Base-by-base conservation (phyloP, 2,888 invertebrate species). In the Sarcophaga rosellei region DNA sequence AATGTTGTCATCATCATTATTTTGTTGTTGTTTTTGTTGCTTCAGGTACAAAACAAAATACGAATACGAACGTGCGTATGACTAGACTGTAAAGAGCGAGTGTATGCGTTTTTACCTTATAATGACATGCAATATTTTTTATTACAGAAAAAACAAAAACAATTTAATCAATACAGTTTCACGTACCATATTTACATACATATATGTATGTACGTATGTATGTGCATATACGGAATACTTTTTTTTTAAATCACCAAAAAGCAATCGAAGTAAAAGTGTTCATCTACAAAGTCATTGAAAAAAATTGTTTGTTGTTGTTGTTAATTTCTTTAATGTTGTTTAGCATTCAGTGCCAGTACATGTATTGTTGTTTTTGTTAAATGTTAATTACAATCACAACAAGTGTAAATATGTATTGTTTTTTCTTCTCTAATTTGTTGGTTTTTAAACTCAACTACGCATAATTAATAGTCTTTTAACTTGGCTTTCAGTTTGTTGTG, bases 1-100 rank as follows among this genome's bases (percentile, higher is more conserved):
- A 72, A 23, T 85, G 65, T 88, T 89, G 88, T 90, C 85, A 85
- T 72, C 75, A 66, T 35, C 65, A 69, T 74, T 78, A 47, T 35
- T 63, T 79, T 79, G 20, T 61, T 65, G 65, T 79, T 73, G 44
- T 35, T n/a, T 8, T 69, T 21, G 21, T 68, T 8, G 53, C 15
- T 53, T 2, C 17, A 4, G 12, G 17, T 53, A 53, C 4, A 53
- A 17, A 53, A 17, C 17, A 15, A 53, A 12, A 53, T 53, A 53
- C 17, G 17, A 15, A 53, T 15, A 45, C 4, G 45, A 21, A 68
- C 44, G 44, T 66, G n/a, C 44, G 65, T 44, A 21, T 25, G 11
- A 66, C 10, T 10, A n/a, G 21, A 45, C 12, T 66, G 4, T 59
- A 23, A 23, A 45, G 12, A 47, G 62, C 4, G 44, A 62, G n/a